Evolutionary conservation across 1,140 invertebrate genomes (phyloP).

Genomic region (Andrena cerasifolii): DNA sequence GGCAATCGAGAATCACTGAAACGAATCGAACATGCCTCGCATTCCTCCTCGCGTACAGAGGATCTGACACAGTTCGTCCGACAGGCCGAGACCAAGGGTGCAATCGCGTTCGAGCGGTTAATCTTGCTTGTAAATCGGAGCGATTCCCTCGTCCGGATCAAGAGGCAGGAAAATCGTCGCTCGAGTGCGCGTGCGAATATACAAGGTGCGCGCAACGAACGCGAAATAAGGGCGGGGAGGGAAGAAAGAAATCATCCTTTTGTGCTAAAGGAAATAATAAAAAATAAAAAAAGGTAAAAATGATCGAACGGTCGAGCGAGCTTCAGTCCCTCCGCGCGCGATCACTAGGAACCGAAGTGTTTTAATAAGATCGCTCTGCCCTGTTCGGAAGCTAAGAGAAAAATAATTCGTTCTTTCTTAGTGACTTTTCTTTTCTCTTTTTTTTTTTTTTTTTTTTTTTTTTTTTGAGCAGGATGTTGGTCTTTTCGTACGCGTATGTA

Average conservation of each 20-base stretch:
- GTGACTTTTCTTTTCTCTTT: constrained; percentile 1
- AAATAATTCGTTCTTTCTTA: constrained; percentile 40
- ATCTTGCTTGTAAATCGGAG: too few relatives aligned
- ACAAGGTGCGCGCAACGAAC: too few relatives aligned
- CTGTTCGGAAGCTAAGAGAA: constrained; percentile 32
- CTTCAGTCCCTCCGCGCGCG: too few relatives aligned
- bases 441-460: not conserved
- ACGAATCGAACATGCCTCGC: not conserved
- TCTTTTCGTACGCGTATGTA: constrained; percentile 36
- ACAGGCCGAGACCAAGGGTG: constrained; percentile 33
- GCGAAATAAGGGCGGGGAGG: too few relatives aligned
- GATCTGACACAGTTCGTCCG: constrained; percentile 17
- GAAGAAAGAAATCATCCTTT: too few relatives aligned
- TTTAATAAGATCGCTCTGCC: constrained; percentile 29
- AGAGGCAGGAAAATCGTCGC: too few relatives aligned
- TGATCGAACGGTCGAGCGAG: too few relatives aligned
- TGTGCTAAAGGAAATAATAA: too few relatives aligned
- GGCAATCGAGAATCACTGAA: not conserved
- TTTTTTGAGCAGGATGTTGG: constrained; percentile 36
- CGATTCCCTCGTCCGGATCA: too few relatives aligned
- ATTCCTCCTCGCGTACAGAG: not conserved
- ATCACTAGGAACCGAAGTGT: constrained; percentile 20
- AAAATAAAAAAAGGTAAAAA: too few relatives aligned
- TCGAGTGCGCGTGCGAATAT: too few relatives aligned
- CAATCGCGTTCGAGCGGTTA: not conserved